Evolutionary conservation across 2,888 invertebrate genomes (phyloP), one percentile per base, ranked within the genome.

Genomic region (Leptogaster cylindrica): DNA sequence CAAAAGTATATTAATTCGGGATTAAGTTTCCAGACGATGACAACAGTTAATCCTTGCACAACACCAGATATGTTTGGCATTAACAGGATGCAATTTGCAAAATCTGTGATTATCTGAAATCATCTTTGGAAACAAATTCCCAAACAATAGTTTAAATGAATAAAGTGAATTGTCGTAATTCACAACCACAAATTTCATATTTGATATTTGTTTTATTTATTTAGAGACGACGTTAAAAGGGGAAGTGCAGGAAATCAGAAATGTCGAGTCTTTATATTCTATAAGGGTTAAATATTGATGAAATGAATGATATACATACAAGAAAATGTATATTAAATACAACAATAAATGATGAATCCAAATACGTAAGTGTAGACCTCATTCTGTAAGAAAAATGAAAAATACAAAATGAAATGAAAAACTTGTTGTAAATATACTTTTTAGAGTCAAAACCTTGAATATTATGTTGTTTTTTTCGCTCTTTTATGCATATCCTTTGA

Each of bases 291-390:
- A 55, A 36, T 61, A 41, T 61, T 61, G 61, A 61, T 2, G 65
- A 16, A 66, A 66, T 41, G 52, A 48, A 69, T 27, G 69, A 68
- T 10, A 25, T 41, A 58, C 25, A 41, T n/a, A n/a, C n/a, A 36
- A 39, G 14, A 67, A 67, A 67, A 65, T 63, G 23, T 41, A 64
- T 27, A 48, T 16, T 27, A 27, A 50, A 50, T 50, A 50, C n/a
- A 27, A 52, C 70, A 61, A 44, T 61, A 23, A 71, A 68, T 33
- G 73, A 76, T 71, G 74, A 75, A 78, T 77, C 78, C 77, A 78
- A 76, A 79, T 71, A 80, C 80, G 80, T 80, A 80, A 79, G 77
- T 75, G 77, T 79, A 76, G 78, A 80, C 79, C 79, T 79, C 77
- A 77, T 78, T 79, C 78, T 79, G 73, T 77, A 78, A 79, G 79